Base-by-base conservation (phyloP, 2,888 invertebrate species). In the Scaptomyza reducta region DNA sequence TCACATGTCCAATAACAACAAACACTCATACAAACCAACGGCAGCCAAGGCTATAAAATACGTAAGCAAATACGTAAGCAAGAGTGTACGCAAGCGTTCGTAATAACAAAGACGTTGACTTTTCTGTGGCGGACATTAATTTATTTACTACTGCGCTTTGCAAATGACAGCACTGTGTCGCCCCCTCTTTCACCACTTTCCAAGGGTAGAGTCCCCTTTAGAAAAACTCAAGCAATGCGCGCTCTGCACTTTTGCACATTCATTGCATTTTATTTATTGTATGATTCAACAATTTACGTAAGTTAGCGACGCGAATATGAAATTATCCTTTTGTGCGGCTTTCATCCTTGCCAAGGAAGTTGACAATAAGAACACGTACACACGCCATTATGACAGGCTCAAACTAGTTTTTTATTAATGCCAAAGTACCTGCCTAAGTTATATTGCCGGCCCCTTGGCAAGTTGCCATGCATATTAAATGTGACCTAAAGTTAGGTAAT, bases 221-320 rank as follows among this genome's bases (percentile, higher is more conserved):
- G 31, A 51, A 71, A 70, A 70, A 59, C 60, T 60, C 76, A 67
- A 75, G 74, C 71, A 71, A 74, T 74, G 76, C 76, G 59, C 71
- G 76, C 74, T 67, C 76, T 71, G 74, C 76, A 77, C 70, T 70
- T 70, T 60, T 69, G 78, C 79, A 76, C 82, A 82, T 79, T 82
- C 79, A 70, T 79, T 75, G 75, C 75, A 70, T 77, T 71, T 81
- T 73, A 81, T 81, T 81, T 84, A 81, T 81, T 64, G 75, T 75
- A 84, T 81, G 73, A 81, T 84, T 81, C 76, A 78, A 78, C 73
- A 78, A 78, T 81, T 81, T 78, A 85, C 75, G 63, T 71, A 71
- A 77, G 85, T 78, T 84, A 66, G 73, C 82, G 69, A 78, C 67
- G 82, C 75, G 81, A 81, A 81, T 78, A 71, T 75, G 69, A 81